phyloP scores from a whole-genome alignment of 2,113 vertebrate species.

The Daubentonia madagascariensis region DNA sequence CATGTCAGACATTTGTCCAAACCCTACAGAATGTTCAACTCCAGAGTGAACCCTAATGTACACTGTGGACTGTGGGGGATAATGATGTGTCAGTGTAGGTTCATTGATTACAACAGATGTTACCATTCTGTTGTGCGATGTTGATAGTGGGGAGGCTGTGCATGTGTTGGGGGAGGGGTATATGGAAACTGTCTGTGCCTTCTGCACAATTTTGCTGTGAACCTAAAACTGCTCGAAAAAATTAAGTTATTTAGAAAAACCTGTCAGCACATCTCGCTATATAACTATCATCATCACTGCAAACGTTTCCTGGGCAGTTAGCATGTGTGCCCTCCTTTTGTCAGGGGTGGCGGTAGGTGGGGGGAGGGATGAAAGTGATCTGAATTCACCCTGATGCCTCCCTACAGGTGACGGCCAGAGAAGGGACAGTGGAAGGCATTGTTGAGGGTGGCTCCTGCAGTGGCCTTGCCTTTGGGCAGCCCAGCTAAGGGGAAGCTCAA shows the following conservation, averaged over 20 bases:
- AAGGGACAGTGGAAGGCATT: neutral
- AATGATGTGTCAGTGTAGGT: accelerated
- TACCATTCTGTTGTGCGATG: too few species aligned
- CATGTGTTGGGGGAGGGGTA: accelerated
- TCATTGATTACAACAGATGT: accelerated
- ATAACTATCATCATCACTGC: neutral
- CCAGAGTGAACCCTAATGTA: accelerated
- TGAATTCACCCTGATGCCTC: neutral
- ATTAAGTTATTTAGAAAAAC: neutral
- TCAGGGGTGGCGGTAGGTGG: accelerated
- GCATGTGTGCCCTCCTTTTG: neutral
- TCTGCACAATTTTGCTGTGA: neutral
- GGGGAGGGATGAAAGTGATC: too few species aligned
- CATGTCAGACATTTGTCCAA: neutral
- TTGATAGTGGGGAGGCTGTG: neutral
- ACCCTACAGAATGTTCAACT: accelerated
- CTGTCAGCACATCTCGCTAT: neutral
- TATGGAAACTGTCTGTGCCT: neutral
- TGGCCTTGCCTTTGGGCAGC: neutral
- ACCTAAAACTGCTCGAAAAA: neutral
- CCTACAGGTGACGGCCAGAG: too few species aligned
- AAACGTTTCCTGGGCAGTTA: neutral
- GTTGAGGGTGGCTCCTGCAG: neutral
- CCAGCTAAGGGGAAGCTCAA: neutral
- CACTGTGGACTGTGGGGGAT: neutral